Evolutionary conservation across 1,140 invertebrate species (phyloP).

Genomic region (Samia ricini): DNA sequence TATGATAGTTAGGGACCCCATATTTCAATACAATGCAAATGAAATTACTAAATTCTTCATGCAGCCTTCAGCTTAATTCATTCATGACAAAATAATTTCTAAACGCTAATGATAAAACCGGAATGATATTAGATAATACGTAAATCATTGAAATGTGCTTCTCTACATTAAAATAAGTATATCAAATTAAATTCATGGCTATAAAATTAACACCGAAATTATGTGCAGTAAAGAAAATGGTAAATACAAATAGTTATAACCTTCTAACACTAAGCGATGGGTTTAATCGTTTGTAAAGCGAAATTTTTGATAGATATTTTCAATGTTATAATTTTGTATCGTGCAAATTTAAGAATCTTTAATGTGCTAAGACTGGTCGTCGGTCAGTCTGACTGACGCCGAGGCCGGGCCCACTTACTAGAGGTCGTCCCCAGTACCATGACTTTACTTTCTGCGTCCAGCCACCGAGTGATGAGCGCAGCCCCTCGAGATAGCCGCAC

Average conservation of each 20-base stretch:
- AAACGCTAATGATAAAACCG: constrained; percentile 53
- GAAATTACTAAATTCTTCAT: constrained; percentile 34
- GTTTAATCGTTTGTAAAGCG: constrained; percentile 53
- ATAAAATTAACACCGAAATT: constrained; percentile 59
- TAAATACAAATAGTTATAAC: constrained; percentile 54
- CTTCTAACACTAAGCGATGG: constrained; percentile 70
- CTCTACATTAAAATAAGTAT: constrained; percentile 36
- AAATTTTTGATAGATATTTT: constrained; percentile 54
- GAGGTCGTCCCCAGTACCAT: constrained; percentile 96
- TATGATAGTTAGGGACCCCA: neutral
- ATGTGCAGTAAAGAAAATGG: constrained; percentile 67
- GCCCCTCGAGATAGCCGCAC: constrained; percentile 94
- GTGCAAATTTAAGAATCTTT: constrained; percentile 71
- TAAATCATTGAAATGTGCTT: constrained; percentile 35
- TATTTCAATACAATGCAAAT: constrained; percentile 12
- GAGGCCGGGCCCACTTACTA: constrained; percentile 86
- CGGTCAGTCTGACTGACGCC: constrained; percentile 56
- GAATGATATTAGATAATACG: constrained; percentile 35
- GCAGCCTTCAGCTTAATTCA: constrained; percentile 50
- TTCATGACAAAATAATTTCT: constrained; percentile 46
- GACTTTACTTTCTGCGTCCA: constrained; percentile 95
- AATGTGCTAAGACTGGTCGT: constrained; percentile 71
- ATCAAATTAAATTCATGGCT: constrained; percentile 38
- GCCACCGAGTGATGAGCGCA: constrained; percentile 93
- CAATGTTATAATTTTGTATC: constrained; percentile 48